A percentile compares a stretch with the other conserved stretches of the same genome.
phyloP scores from a whole-genome alignment of 2,113 vertebrate species.

The Nannobrachium achirus region DNA sequence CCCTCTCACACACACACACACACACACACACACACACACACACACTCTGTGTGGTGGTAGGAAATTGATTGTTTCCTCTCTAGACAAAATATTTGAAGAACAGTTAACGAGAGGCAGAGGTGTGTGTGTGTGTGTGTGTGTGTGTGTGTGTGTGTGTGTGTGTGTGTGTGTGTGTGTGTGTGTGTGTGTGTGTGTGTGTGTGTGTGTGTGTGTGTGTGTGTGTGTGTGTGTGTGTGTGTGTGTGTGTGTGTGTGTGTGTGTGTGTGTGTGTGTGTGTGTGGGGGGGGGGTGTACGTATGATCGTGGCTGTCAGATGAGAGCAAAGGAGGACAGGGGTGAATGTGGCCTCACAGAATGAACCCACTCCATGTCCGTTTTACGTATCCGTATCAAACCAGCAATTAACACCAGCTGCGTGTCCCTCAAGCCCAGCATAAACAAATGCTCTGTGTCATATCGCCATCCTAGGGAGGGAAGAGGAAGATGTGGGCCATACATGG shows the following conservation, averaged over 20 bases:
- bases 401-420: constrained; percentile 68
- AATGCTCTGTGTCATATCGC: neutral
- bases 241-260: too few relatives aligned
- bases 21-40: constrained; percentile 37
- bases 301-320: constrained; percentile 17
- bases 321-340: constrained; percentile 33
- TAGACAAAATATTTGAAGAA: constrained; percentile 80
- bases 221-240: neutral
- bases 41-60: constrained; percentile 33
- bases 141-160: neutral
- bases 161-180: constrained; percentile 1
- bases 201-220: constrained; percentile 1
- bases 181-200: neutral
- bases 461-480: too few relatives aligned
- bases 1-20: neutral
- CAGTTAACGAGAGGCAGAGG: constrained; percentile 60
- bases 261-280: neutral
- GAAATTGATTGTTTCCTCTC: constrained; percentile 74
- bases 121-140: neutral
- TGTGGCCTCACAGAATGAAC: constrained; percentile 48
- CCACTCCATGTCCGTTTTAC: constrained; percentile 38
- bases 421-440: constrained; percentile 61
- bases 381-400: constrained; percentile 67
- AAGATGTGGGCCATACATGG: too few relatives aligned
- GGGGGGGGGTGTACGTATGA: neutral